Evolutionary conservation across 2,113 vertebrate species (phyloP), one percentile per base, ranked within the genome.

Genomic region (Myiagra hebetior): DNA sequence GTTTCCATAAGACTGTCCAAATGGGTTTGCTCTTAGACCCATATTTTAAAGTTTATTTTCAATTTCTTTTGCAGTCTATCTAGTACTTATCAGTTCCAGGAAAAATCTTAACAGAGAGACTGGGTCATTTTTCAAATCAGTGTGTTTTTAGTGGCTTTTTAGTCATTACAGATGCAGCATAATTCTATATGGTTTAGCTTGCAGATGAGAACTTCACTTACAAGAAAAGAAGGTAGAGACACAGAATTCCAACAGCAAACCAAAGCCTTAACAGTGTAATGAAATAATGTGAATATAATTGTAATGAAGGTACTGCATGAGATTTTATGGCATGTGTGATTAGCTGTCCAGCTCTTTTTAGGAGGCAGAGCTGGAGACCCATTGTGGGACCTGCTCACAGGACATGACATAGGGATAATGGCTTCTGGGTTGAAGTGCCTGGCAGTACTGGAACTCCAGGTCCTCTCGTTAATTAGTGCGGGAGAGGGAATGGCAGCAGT

Each of bases 61-160:
- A 92, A 22, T 83, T 80, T 96, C 67, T 85, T 41, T 92, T 96
- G 37, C 37, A 92, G 37, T 75, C 47, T 91, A 72, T 84, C 55
- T 96, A 83, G 70, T 80, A 75, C 81, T 91, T 93, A 92, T 91
- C 62, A 57, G 69, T 92, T 96, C 91, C 92, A 93, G 93, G 73
- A 96, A 95, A 94, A 89, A 73, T 68, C 33, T 75, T 89, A 41
- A 94, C 60, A 75, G 49, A 85, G 41, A 86, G n/a, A 27, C 65
- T 85, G 46, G 52, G 49, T 85, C 19, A 79, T 88, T 92, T 96
- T 94, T 96, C 49, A 89, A 6, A 91, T 85, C 50, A 30, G 6
- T 64, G 68, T 3, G 33, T 8, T 67, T 87, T 68, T 74, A 67
- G 46, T 55, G 24, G 4, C 11, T 86, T 83, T 94, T 72, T 85